Conservation (phyloP, 1,140 invertebrate species). For the Drosophila serrata region DNA sequence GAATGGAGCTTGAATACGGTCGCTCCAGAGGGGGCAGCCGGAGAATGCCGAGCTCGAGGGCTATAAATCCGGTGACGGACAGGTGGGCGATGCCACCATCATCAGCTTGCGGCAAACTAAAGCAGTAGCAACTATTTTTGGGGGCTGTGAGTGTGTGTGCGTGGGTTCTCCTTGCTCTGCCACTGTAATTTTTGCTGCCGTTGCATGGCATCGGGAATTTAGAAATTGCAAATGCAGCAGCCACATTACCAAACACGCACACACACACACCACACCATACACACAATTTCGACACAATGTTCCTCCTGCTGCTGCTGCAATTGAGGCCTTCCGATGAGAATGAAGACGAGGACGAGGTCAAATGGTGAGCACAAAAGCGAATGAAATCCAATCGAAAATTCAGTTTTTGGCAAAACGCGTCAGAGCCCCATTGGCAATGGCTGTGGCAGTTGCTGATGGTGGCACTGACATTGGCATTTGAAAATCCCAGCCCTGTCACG, state of each 20-base stretch:
- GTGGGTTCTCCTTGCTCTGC: constrained; percentile 20
- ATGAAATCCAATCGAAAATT: constrained; percentile 68
- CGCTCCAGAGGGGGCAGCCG: not conserved
- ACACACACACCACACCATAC: constrained; percentile 7
- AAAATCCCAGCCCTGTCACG: constrained; percentile 31
- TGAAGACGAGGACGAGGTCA: constrained; percentile 36
- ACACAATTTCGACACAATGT: constrained; percentile 39
- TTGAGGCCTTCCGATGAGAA: constrained; percentile 45
- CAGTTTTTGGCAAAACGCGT: constrained; percentile 68
- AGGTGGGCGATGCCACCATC: constrained; percentile 32
- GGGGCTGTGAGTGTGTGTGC: not conserved
- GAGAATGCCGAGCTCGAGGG: constrained; percentile 16
- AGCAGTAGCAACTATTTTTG: constrained; percentile 23
- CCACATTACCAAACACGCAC: constrained; percentile 50
- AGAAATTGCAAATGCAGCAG: constrained; percentile 76
- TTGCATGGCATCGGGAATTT: constrained; percentile 47
- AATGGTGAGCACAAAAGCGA: constrained; percentile 32
- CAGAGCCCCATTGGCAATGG: constrained; percentile 46
- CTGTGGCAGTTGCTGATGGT: constrained; percentile 40
- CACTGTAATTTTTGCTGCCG: constrained; percentile 34
- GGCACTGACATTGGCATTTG: constrained; percentile 58
- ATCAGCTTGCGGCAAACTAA: constrained; percentile 20
- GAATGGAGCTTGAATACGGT: constrained; percentile 15
- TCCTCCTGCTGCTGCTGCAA: constrained; percentile 30
- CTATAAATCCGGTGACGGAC: constrained; percentile 52